These are phyloP conservation scores for Hoplias malabaricus DNA, from an alignment of 2,113 vertebrate species.

Conservation along the genomic window DNA sequence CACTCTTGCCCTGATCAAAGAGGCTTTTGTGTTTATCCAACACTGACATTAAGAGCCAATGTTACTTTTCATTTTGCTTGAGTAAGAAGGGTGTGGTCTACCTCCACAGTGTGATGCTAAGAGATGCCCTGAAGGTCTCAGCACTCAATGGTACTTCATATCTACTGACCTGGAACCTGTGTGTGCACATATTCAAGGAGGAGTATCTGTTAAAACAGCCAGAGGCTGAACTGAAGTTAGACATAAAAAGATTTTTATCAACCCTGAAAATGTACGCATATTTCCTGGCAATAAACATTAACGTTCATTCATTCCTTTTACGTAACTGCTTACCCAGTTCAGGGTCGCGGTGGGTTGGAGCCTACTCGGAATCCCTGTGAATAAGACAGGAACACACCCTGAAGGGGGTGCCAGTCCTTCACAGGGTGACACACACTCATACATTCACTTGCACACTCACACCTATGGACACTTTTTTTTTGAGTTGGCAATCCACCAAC, in stretches of 20 bases:
- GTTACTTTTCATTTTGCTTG: slow-evolving; percentile 43
- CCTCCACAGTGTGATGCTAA: slow-evolving; percentile 31
- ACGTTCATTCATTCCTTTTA: not conserved
- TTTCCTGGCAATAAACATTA: not conserved
- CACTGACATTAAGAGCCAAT: slow-evolving; percentile 46
- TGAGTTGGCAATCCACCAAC: too few species aligned
- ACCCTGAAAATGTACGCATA: not conserved
- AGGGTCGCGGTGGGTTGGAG: too few species aligned
- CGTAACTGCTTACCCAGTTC: too few species aligned
- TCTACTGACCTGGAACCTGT: slow-evolving; percentile 20
- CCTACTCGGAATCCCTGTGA: too few species aligned
- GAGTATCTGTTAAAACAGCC: not conserved
- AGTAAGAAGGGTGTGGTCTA: slow-evolving; percentile 27
- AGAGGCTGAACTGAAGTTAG: not conserved
- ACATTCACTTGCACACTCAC: too few species aligned
- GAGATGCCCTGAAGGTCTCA: slow-evolving; percentile 19
- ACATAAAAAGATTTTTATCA: not conserved
- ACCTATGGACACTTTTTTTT: too few species aligned
- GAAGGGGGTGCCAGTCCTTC: too few species aligned
- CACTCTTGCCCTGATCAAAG: slow-evolving; percentile 52
- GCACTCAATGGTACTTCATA: slow-evolving; percentile 26
- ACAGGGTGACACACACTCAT: too few species aligned
- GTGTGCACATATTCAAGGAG: too few species aligned
- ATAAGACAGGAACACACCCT: too few species aligned
- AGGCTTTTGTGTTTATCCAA: slow-evolving; percentile 53